These are phyloP conservation scores for Hippocampus guttulatus DNA, from an alignment of 2,113 vertebrate species.

Conservation along the genomic window DNA sequence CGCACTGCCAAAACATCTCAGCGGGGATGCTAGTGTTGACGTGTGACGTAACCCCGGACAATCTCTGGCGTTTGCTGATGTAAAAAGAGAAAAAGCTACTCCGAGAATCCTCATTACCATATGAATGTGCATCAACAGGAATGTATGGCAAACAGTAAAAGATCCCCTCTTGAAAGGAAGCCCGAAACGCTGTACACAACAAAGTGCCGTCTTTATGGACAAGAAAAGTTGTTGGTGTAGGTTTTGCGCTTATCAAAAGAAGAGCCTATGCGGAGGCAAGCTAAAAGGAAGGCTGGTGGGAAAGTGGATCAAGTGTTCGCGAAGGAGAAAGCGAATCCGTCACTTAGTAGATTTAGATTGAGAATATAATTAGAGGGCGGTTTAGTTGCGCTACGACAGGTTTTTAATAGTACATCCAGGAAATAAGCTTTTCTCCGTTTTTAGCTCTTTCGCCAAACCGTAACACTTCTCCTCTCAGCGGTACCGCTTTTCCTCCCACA, in stretches of 20 bases:
- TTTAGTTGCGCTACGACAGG: slow-evolving; percentile 35
- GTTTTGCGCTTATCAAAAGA: slow-evolving; percentile 51
- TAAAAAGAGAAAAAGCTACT: slow-evolving; percentile 56
- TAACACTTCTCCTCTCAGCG: slow-evolving; percentile 18
- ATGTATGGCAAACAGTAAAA: slow-evolving; percentile 59
- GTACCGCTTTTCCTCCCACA: slow-evolving; percentile 28
- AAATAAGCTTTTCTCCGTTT: slow-evolving; percentile 24
- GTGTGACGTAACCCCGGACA: slow-evolving; percentile 55
- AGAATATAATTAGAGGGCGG: slow-evolving; percentile 28
- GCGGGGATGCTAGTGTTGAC: slow-evolving; percentile 59
- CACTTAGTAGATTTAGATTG: slow-evolving; percentile 33
- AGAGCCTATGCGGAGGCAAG: slow-evolving; percentile 30
- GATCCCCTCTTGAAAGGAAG: slow-evolving; percentile 35
- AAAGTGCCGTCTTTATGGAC: slow-evolving; percentile 51
- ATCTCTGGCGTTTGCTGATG: slow-evolving; percentile 37
- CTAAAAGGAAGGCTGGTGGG: slow-evolving; percentile 45
- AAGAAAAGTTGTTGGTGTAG: slow-evolving; percentile 47
- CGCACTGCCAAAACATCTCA: slow-evolving; percentile 32
- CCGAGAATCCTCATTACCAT: slow-evolving; percentile 59
- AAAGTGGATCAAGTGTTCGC: slow-evolving; percentile 40
- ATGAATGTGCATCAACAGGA: slow-evolving; percentile 58
- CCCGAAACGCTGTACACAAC: slow-evolving; percentile 40
- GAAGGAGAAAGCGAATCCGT: slow-evolving; percentile 18
- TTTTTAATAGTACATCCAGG: slow-evolving; percentile 35
- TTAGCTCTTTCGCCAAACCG: slow-evolving; percentile 4